These are phyloP conservation scores for Thermophis baileyi DNA, from an alignment of 2,113 vertebrate genomes.

Conservation along the genomic window DNA sequence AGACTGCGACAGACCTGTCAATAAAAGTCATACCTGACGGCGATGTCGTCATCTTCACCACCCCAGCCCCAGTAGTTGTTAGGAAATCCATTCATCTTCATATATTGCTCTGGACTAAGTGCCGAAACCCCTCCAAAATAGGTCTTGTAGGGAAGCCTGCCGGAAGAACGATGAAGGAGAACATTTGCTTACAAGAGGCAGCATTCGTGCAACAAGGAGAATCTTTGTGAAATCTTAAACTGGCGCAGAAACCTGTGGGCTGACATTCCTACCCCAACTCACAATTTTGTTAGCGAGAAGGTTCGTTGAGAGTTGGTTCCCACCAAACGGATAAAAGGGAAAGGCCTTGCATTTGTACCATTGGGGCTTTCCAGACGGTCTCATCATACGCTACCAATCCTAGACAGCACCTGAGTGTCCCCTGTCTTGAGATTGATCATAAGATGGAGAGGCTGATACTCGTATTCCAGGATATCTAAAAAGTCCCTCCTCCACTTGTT, in stretches of 20 bases:
- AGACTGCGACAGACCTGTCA: not conserved
- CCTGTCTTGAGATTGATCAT: too few species aligned
- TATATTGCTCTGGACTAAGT: conserved; percentile 73
- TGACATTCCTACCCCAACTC: not conserved
- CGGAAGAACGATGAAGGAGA: not conserved
- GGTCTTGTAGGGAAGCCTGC: conserved; percentile 75
- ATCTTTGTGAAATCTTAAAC: not conserved
- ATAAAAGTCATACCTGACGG: conserved; percentile 66
- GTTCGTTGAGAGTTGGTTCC: not conserved
- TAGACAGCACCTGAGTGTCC: not conserved
- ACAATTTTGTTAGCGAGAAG: not conserved
- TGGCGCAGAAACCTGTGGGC: not conserved
- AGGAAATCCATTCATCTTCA: conserved; percentile 81
- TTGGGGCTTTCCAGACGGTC: not conserved
- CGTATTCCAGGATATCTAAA: not conserved
- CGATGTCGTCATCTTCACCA: conserved; percentile 78
- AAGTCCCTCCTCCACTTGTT: too few species aligned
- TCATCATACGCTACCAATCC: too few species aligned
- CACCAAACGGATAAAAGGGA: not conserved
- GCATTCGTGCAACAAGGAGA: not conserved
- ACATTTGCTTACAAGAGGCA: not conserved
- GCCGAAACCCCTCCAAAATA: conserved; percentile 81
- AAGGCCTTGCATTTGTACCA: not conserved
- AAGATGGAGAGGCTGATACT: not conserved
- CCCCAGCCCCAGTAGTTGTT: conserved; percentile 82